These are phyloP conservation scores for Cotesia typhae DNA, from an alignment of 1,140 invertebrate genomes.

Conservation along the genomic window DNA sequence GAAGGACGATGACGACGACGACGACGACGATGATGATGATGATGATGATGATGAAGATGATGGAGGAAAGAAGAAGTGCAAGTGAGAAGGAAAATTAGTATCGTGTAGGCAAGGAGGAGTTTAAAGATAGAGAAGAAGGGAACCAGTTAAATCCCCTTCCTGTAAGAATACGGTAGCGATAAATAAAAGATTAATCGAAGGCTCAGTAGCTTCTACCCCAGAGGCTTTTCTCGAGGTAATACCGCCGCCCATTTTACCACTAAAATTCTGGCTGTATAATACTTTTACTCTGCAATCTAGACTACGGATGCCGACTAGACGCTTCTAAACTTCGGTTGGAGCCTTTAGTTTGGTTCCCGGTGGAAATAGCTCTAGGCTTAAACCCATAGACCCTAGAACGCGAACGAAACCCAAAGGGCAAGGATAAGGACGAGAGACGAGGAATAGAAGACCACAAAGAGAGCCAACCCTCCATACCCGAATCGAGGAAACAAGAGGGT, in stretches of 20 bases:
- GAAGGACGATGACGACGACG: no score
- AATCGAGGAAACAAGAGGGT: not conserved
- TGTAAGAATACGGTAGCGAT: slow-evolving; percentile 15
- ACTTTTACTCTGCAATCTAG: not conserved
- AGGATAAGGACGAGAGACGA: not conserved
- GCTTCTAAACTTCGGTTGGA: not conserved
- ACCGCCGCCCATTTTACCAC: not conserved
- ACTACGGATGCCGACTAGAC: not conserved
- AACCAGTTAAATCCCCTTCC: not conserved
- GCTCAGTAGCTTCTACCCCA: slow-evolving; percentile 10
- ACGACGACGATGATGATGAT: no score
- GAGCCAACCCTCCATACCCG: slow-evolving; percentile 2
- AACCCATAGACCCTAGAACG: not conserved
- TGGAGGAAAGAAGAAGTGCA: not conserved
- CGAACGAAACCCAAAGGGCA: not conserved
- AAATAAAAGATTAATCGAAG: slow-evolving; percentile 32
- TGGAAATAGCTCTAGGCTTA: not conserved
- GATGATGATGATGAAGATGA: no score
- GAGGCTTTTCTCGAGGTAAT: not conserved
- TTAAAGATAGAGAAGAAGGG: not conserved
- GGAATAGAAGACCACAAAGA: slow-evolving; percentile 12
- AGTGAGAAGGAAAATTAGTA: not conserved
- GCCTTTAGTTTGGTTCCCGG: not conserved
- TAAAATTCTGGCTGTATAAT: not conserved
- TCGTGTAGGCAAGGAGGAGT: not conserved